These are phyloP conservation scores for Lepas anatifera DNA, from an alignment of 2,888 invertebrate species.

Conservation along the genomic window DNA sequence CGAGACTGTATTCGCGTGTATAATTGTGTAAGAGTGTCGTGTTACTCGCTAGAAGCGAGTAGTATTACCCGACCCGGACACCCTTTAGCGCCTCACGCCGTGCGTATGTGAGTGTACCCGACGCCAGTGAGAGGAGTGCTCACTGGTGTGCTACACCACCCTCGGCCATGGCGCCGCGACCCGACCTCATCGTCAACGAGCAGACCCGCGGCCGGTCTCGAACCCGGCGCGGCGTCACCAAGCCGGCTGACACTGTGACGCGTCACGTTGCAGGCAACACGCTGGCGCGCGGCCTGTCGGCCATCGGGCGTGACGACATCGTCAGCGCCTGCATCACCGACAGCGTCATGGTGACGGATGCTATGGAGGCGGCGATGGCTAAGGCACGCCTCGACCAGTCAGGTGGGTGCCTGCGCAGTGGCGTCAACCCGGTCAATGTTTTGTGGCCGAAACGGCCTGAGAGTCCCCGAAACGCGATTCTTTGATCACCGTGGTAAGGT, in stretches of 20 bases:
- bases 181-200: too few species aligned
- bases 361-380: constrained; percentile 53
- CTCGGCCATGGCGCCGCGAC: neutral
- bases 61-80: neutral
- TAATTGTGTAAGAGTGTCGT: neutral
- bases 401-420: neutral
- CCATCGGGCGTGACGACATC: constrained; percentile 82
- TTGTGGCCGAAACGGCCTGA: too few species aligned
- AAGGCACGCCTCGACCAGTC: constrained; percentile 33
- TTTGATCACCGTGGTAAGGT: too few species aligned
- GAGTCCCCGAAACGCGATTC: too few species aligned
- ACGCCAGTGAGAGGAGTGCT: too few species aligned
- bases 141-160: too few species aligned
- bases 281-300: constrained; percentile 68
- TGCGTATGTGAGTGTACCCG: too few species aligned
- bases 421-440: too few species aligned
- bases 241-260: too few species aligned
- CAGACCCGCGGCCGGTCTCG: too few species aligned
- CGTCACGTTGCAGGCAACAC: constrained; percentile 43
- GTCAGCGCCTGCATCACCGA: constrained; percentile 71
- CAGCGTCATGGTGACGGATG: constrained; percentile 63
- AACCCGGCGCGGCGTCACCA: too few species aligned
- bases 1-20: neutral
- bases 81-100: neutral
- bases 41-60: too few species aligned